Base-by-base conservation (phyloP, 2,888 invertebrate species). In the Ptychoptera albimana region DNA sequence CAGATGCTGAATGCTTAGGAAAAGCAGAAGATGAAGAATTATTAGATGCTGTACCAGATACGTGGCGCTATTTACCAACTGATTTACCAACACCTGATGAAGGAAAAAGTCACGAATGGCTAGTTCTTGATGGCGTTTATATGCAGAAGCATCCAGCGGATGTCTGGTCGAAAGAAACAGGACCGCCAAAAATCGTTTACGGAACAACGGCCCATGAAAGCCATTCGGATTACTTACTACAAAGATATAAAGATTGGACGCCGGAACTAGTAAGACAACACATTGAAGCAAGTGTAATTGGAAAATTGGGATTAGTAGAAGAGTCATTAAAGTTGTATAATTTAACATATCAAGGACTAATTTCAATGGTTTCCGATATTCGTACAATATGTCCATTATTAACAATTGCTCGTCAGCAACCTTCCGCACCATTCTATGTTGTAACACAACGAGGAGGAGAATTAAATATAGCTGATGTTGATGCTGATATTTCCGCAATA, bases 351-450 rank as follows among this genome's bases (percentile, higher is more conserved):
- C 56, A 59, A 43, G 82, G 82, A 29, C 63, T 86, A 38, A 75
- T 76, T 12, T 68, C 78, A 42, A 72, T 87, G 72, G 79, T 86
- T 23, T 80, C 85, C 1, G 81, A 85, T 51, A 75, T 87, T 16
- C 75, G 86, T 44, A 83, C 80, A 2, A 70, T 84, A 39, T 89
- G 88, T 55, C 88, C 89, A 2, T 61, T 88, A 44, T 67, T 81
- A 38, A 73, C 74, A 10, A 70, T 84, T 42, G 77, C 80, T 10
- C 70, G 74, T 7, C 61, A 74, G 52, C 76, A 78, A 51, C 68
- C 71, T 7, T 66, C 69, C 12, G 76, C 78, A 40, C 79, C 83
- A 6, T 74, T 85, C 65, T 86, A 86, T 60, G 75, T 86, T 14
- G 82, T 77, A 9, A 74, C 73, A 8, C 82, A 82, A 46, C 69